phyloP scores from a whole-genome alignment of 2,113 vertebrate species.

The Psilopsiagon aymara region DNA sequence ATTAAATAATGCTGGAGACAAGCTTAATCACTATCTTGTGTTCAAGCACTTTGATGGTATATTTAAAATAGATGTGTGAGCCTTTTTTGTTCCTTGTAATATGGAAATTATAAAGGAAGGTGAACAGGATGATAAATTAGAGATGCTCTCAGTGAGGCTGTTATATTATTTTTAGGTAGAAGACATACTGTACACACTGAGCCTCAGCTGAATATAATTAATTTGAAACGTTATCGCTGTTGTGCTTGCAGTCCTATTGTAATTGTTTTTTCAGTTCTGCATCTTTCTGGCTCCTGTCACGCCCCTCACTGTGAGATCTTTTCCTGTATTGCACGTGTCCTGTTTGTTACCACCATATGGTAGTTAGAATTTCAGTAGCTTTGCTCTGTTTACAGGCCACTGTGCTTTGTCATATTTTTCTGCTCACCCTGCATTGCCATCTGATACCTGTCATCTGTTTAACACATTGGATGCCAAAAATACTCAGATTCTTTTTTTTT shows the following conservation, averaged over 20 bases:
- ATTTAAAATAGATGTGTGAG: slow-evolving; percentile 47
- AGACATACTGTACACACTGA: slow-evolving; percentile 69
- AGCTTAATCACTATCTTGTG: slow-evolving; percentile 22
- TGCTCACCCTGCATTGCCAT: slow-evolving; percentile 15
- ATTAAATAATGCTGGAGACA: slow-evolving; percentile 35
- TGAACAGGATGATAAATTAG: slow-evolving; percentile 66
- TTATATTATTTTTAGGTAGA: slow-evolving; percentile 73
- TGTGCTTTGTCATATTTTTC: slow-evolving; percentile 49
- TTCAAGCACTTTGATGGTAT: slow-evolving; percentile 24
- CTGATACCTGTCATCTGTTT: slow-evolving; percentile 43
- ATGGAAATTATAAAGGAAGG: slow-evolving; percentile 51
- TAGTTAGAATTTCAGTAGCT: neutral
- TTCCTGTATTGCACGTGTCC: slow-evolving; percentile 51
- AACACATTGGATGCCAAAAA: slow-evolving; percentile 23
- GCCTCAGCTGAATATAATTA: slow-evolving; percentile 67
- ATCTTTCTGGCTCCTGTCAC: slow-evolving; percentile 24
- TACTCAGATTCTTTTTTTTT: neutral
- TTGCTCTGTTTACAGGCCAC: slow-evolving; percentile 53
- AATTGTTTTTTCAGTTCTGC: neutral
- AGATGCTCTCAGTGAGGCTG: slow-evolving; percentile 47
- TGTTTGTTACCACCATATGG: slow-evolving; percentile 53
- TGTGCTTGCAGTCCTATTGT: slow-evolving; percentile 41
- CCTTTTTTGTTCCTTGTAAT: slow-evolving; percentile 48
- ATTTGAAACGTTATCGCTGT: slow-evolving; percentile 60
- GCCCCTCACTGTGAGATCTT: slow-evolving; percentile 24